Evolutionary conservation across 2,888 invertebrate species (phyloP), one percentile per base, ranked within the genome.

Genomic region (Trimorus sp.): DNA sequence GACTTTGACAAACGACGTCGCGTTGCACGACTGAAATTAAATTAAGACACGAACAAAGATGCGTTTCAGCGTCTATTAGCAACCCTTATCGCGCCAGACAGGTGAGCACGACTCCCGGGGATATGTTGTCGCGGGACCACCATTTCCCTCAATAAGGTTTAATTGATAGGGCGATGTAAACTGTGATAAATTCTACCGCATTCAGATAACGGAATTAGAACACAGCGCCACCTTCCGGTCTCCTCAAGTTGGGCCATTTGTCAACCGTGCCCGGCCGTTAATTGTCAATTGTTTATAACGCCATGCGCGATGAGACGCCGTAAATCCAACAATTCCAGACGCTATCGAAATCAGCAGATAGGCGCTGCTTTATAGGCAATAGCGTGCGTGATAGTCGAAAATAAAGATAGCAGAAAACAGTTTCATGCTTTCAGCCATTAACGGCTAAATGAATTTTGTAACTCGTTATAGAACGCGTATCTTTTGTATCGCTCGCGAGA

Each of bases 371-470:
- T 45, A 48, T 54, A 74, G 66, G 56, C 59, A 70, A 74, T 60
- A 69, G 66, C 60, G 66, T 59, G 58, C 84, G 82, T 84, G 84
- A 74, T 78, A 69, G 53, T 54, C 40, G 68, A 80, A 80, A 80
- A 84, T 83, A 84, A 83, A 84, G 83, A 81, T 75, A 83, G 62
- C 78, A 69, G 51, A 51, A 45, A 42, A 53, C 76, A 60, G 71
- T 84, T 84, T 79, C 84, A 79, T 85, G 85, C 78, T 73, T 65
- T 58, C 54, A 15, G 49, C 56, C 78, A 79, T 78, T 85, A 83
- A 83, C 82, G 59, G 73, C 53, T 49, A 65, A 83, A 85, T 84
- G 82, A 66, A 70, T 81, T 76, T 76, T 70, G 69, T 71, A 71
- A 54, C 71, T 76, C 76, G 75, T 80, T 80, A 70, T 51, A 68